These are phyloP conservation scores for Forficula auricularia DNA, from an alignment of 1,140 invertebrate species.

Conservation along the genomic window DNA sequence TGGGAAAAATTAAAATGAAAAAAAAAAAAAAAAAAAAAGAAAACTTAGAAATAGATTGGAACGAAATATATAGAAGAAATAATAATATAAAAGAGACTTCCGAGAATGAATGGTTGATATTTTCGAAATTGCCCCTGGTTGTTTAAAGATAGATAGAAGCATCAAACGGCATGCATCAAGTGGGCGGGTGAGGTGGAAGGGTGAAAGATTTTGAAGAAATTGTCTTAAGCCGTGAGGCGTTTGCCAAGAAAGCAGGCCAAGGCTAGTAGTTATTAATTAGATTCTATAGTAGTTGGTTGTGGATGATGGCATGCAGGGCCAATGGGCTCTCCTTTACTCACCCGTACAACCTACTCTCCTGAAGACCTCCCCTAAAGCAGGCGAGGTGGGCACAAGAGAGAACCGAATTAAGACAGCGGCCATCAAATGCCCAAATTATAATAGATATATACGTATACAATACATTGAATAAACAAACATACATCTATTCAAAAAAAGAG, in stretches of 20 bases:
- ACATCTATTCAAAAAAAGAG: neutral
- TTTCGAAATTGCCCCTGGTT: no score
- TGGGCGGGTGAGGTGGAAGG: no score
- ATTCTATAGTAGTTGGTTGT: no score
- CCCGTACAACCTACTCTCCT: slow-evolving; percentile 57
- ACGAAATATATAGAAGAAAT: slow-evolving; percentile 7
- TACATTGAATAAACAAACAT: neutral
- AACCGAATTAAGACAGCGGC: no score
- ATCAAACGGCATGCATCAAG: no score
- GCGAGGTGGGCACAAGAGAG: slow-evolving; percentile 14
- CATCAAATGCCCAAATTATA: neutral
- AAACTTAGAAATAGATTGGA: slow-evolving; percentile 1
- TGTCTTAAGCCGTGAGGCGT: no score
- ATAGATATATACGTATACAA: no score
- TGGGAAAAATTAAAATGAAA: neutral
- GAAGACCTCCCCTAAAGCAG: slow-evolving; percentile 40
- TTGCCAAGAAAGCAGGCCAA: no score
- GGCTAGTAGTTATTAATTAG: no score
- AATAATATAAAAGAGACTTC: slow-evolving; percentile 10
- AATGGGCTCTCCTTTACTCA: slow-evolving; percentile 29
- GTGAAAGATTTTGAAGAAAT: no score
- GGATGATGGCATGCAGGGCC: no score
- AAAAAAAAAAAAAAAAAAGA: slow-evolving; percentile 12
- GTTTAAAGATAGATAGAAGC: no score
- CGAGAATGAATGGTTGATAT: slow-evolving; percentile 7